Base-by-base conservation (phyloP, 2,113 vertebrate genomes). In the Otolemur garnettii region DNA sequence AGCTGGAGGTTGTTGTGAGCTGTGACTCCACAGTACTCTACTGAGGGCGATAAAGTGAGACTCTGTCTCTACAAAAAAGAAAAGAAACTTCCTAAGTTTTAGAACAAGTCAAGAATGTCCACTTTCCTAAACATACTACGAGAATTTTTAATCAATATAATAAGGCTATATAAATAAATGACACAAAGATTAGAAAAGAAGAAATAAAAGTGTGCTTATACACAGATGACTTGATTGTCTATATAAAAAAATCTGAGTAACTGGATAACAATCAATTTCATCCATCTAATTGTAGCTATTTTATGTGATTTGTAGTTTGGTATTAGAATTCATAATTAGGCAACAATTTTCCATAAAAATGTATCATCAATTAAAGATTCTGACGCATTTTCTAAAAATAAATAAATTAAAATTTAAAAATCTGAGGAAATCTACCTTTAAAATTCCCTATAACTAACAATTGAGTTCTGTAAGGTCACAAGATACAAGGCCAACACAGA, bases 231-330 rank as follows among this genome's bases (percentile, higher is more conserved):
- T 5, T n/a, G 24, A 64, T 35, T 33, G 9, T 57, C 38, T 85
- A 85, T 30, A 8, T 72, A 74, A 79, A 90, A 50, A 50, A 9
- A 50, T 50, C 45, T 50, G 45, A 50, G 45, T 8, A 79, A 86
- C 78, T 92, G 80, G 86, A 80, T 95, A 96, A 93, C 64, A 95
- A 96, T 94, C 78, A 96, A 62, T 94, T 95, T 60, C 11, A 6
- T 84, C 82, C 69, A 72, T 59, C 59, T 95, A 96, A 91, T 79
- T 83, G 28, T 85, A 94, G 26, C 14, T 42, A 71, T 96, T 90
- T 96, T 45, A 64, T 93, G 22, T 95, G 74, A 97, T 93, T 87
- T 95, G 55, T 92, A 92, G 66, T 81, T 96, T 87, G 81, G 33
- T 53, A 94, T 35, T 69, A 91, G 30, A 94, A 94, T 94, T 91